Base-by-base conservation (phyloP, 2,113 vertebrate species). In the Puntigrus tetrazona region DNA sequence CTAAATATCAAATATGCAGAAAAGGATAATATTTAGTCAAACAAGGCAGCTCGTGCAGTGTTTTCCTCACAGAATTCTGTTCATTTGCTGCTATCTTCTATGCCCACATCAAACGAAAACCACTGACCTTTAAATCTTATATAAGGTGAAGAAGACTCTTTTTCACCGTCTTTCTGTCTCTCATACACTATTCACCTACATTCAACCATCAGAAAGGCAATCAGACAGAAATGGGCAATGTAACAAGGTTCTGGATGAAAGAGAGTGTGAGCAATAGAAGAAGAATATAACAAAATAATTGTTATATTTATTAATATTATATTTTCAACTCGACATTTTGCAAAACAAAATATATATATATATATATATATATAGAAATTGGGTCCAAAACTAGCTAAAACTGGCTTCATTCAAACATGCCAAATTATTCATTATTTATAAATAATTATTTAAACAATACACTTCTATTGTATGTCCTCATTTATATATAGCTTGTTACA, bases 191-290 rank as follows among this genome's bases (percentile, higher is more conserved):
- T 25, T 72, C 36, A 80, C 18, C 16, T 11, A 50, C 55, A 59
- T 76, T 85, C 52, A 82, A 27, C 67, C 65, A 88, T 63, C 50
- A 74, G 29, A 84, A 29, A n/a, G 83, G 16, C 6, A 34, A 11
- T 74, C 31, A 73, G 34, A 67, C 27, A 73, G 36, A 76, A 27
- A 67, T 3, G 6, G 63, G 61, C 61, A 65, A 65, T 14, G 2
- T 11, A 43, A 29, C n/a, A 16, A 4, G n/a, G n/a, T 45, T 34
- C 29, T 47, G 41, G 25, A 14, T 27, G 5, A 45, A 73, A 73
- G 7, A 1, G 3, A 67, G n/a, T n/a, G n/a, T n/a, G n/a, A n/a
- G n/a, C n/a, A n/a, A n/a, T n/a, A n/a, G n/a, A n/a, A n/a, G n/a
- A n/a, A n/a, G n/a, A n/a, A n/a, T n/a, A n/a, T n/a, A n/a, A n/a